Evolutionary conservation across 1,140 invertebrate genomes (phyloP).

Genomic region (Bombyx mandarina): DNA sequence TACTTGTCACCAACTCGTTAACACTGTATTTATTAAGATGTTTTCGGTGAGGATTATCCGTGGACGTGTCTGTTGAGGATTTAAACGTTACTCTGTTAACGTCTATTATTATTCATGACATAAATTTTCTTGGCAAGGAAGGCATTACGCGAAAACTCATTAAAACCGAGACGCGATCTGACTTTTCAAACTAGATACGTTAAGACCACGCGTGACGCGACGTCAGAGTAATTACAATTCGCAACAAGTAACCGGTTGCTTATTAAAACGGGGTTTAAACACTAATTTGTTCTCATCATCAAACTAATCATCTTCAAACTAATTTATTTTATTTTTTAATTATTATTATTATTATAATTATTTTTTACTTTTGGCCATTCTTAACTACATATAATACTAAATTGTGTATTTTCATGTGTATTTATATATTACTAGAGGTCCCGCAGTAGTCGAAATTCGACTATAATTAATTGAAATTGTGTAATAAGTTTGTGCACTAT

Average conservation of each 20-base stretch:
- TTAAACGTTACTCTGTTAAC: conserved; percentile 48
- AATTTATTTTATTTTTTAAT: no score
- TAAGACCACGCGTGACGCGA: conserved; percentile 64
- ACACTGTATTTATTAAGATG: conserved; percentile 54
- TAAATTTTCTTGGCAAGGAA: conserved; percentile 62
- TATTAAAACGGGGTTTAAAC: conserved; percentile 47
- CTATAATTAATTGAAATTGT: no score
- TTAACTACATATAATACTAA: no score
- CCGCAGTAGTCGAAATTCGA: no score
- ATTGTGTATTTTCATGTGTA: no score
- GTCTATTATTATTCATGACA: conserved; percentile 68
- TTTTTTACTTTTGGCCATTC: no score
- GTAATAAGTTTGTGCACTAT: no score
- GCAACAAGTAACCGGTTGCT: conserved; percentile 37
- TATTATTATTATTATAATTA: no score
- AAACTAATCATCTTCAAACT: no score
- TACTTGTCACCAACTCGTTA: conserved; percentile 41
- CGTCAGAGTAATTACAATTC: conserved; percentile 54
- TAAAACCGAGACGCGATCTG: conserved; percentile 62
- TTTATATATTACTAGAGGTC: no score
- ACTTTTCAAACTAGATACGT: conserved; percentile 68
- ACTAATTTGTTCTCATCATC: conserved; percentile 30
- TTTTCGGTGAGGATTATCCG: conserved; percentile 50
- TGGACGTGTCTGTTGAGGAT: conserved; percentile 54
- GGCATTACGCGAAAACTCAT: conserved; percentile 68